Base-by-base conservation (phyloP, 1,140 invertebrate genomes). In the Octopus bimaculoides region DNA sequence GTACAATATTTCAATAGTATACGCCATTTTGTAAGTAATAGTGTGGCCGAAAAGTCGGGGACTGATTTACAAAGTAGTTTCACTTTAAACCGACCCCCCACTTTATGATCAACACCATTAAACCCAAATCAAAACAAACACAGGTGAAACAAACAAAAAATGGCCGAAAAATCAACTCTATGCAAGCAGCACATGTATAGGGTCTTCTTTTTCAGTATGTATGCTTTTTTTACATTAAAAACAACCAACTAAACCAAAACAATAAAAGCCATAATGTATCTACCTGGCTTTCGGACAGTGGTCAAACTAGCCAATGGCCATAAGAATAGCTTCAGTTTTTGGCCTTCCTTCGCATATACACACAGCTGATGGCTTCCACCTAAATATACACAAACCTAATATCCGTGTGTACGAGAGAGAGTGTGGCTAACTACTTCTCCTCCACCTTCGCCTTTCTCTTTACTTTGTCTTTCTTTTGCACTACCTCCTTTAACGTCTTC, bases 1-100 rank as follows among this genome's bases (percentile, higher is more conserved):
- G 26, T 41, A 41, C 26, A 41, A 41, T 41, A 41, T 41, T 41
- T 41, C 26, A 71, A 12, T 12, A 6, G 5, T 10, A 10, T 71
- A 71, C 66, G 66, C 66, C 66, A 71, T 71, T 71, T 71, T 71
- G 66, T 71, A 10, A 20, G 66, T 17, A 71, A 71, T 61, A 71
- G 5, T n/a, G 26, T 17, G 66, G 66, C 7, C 66, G 5, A 71
- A 71, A 71, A 71, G 66, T 71, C 66, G 26, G 66, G 66, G 66
- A n/a, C 66, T 20, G 17, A 5, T 71, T 71, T 71, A 71, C 17
- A n/a, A 71, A 0, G 14, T 1, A 71, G 7, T 20, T 71, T 6
- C 5, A 17, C 26, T 10, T 14, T n/a, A 71, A 71, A 71, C 17
- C 14, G 66, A 14, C 26, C 66, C 66, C 66, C 66, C 17, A 71